phyloP scores from a whole-genome alignment of 2,797 vertebrate species.

The Hylomyscus alleni region DNA sequence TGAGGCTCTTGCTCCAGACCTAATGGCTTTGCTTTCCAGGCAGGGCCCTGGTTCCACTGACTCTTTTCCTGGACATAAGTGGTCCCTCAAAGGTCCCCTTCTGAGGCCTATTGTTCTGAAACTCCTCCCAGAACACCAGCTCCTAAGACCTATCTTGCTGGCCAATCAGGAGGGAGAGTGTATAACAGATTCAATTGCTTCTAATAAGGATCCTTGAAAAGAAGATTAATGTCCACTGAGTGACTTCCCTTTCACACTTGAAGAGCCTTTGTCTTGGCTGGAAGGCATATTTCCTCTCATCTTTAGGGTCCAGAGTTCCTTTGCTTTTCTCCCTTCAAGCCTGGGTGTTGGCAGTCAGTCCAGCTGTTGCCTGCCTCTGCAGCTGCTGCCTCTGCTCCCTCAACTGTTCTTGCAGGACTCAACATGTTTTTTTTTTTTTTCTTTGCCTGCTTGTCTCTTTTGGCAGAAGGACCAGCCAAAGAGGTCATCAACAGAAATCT shows the following conservation, averaged over 20 bases:
- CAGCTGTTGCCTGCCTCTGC: constrained; percentile 54
- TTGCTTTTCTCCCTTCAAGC: background rate
- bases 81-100: background rate
- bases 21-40: background rate
- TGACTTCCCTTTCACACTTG: background rate
- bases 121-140: background rate
- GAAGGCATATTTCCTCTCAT: background rate
- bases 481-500: background rate
- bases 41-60: too few species aligned
- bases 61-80: background rate
- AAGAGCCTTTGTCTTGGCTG: background rate
- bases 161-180: background rate
- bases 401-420: constrained; percentile 21
- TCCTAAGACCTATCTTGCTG: background rate
- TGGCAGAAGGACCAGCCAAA: constrained; percentile 20
- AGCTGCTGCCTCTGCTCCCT: constrained; percentile 37
- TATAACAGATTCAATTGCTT: background rate
- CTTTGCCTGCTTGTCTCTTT: background rate
- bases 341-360: background rate
- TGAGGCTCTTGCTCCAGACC: fast-evolving
- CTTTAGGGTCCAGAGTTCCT: background rate
- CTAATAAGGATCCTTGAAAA: background rate
- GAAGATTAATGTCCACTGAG: background rate
- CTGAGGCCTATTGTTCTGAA: background rate
- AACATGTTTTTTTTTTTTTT: background rate